Conservation (phyloP, 2,113 vertebrate genomes). For the Chroicocephalus ridibundus region DNA sequence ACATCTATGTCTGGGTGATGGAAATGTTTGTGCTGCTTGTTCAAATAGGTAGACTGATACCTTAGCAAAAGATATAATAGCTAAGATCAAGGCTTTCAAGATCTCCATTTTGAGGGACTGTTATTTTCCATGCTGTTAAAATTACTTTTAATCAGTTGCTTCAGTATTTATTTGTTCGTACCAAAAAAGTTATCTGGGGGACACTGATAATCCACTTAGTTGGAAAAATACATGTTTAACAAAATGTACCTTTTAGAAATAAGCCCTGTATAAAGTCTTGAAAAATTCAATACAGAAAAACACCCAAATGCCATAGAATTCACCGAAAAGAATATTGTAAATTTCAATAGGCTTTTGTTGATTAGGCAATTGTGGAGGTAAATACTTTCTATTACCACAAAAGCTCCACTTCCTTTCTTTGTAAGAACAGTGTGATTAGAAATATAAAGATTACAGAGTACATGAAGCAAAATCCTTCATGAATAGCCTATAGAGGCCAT, state of each 20-base stretch:
- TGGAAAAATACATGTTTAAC: background rate
- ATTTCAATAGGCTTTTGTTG: conserved; percentile 11
- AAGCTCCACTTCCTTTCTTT: background rate
- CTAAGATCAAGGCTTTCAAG: background rate
- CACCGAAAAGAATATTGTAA: background rate
- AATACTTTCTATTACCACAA: background rate
- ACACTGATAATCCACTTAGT: background rate
- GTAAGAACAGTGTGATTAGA: background rate
- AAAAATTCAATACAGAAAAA: background rate
- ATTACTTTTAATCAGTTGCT: background rate
- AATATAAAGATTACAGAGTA: background rate
- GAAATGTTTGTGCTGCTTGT: background rate
- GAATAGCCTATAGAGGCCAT: background rate
- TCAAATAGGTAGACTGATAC: background rate
- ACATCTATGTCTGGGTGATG: background rate
- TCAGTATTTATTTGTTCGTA: background rate
- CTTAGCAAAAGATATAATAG: background rate
- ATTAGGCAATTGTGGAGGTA: background rate
- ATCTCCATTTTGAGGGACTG: background rate
- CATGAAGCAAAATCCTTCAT: background rate
- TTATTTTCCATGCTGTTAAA: conserved; percentile 35
- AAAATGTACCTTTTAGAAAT: conserved; percentile 7
- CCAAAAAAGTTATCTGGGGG: background rate
- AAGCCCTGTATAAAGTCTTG: background rate
- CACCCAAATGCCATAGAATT: background rate